Percentiles rank a stretch among this genome's conserved stretches.
Conservation (phyloP, 2,888 invertebrate species). For the Rhagonycha fulva region DNA sequence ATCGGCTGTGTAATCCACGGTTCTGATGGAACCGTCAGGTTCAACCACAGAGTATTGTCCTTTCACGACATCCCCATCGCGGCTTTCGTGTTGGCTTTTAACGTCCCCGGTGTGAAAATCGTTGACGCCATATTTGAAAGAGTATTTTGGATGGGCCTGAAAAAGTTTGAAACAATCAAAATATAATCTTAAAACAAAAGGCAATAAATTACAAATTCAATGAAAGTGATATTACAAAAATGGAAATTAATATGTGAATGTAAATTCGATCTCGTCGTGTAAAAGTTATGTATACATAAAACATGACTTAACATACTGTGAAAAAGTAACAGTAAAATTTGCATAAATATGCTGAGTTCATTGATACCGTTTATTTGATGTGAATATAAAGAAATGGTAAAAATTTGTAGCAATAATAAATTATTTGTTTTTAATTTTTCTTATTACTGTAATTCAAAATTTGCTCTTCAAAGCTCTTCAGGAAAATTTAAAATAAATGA, state of each 20-base stretch:
- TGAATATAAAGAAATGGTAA: neutral
- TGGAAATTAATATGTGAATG: neutral
- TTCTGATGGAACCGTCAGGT: conserved; percentile 52
- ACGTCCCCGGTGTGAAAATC: conserved; percentile 52
- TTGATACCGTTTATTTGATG: neutral
- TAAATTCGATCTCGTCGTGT: neutral
- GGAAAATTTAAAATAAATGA: too few species aligned
- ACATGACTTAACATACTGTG: neutral
- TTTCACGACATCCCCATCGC: conserved; percentile 53
- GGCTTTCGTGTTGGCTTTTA: conserved; percentile 49
- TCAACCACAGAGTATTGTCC: conserved; percentile 53
- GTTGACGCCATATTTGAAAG: conserved; percentile 52
- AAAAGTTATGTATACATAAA: neutral
- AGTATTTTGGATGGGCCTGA: conserved; percentile 50
- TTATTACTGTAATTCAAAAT: too few species aligned
- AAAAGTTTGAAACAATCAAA: conserved; percentile 17
- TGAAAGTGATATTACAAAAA: neutral
- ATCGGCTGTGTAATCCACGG: conserved; percentile 53
- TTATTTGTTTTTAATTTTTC: too few species aligned
- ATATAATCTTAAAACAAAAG: neutral
- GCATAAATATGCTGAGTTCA: neutral
- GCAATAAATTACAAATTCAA: neutral
- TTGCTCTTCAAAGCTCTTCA: too few species aligned
- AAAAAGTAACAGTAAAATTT: neutral
- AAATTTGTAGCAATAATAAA: too few species aligned